Conservation (phyloP, 1,140 invertebrate species). For the Cotesia typhae region DNA sequence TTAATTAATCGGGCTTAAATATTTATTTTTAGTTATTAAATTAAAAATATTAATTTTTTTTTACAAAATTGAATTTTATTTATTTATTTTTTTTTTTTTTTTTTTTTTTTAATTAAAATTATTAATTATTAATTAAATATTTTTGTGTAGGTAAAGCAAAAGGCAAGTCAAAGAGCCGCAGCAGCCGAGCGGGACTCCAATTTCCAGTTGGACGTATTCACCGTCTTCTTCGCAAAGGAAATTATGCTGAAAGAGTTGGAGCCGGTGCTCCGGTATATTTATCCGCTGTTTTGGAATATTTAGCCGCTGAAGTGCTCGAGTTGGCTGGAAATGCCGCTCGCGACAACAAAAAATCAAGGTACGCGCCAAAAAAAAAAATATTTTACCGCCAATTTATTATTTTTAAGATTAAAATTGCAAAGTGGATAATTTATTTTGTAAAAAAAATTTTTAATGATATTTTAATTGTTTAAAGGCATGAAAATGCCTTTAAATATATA, state of each 20-base stretch:
- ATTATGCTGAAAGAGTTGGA: constrained; percentile 73
- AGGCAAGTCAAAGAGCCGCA: constrained; percentile 69
- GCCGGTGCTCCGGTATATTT: constrained; percentile 73
- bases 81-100: no score
- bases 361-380: constrained; percentile 31
- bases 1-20: no score
- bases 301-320: constrained; percentile 72
- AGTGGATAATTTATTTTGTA: no score
- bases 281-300: constrained; percentile 70
- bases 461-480: no score
- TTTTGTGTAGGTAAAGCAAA: constrained; percentile 58
- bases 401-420: no score
- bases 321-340: constrained; percentile 68
- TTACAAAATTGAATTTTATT: no score
- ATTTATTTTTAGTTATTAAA: background rate
- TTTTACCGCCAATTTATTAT: constrained; percentile 10
- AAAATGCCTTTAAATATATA: no score
- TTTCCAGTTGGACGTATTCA: constrained; percentile 74
- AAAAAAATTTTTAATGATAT: no score
- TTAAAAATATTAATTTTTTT: no score
- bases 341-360: constrained; percentile 65
- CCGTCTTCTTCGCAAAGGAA: constrained; percentile 72
- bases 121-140: no score
- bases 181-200: constrained; percentile 72
- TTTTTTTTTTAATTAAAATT: no score